phyloP scores from a whole-genome alignment of 2,113 vertebrate species.

The Salvelinus alpinus region DNA sequence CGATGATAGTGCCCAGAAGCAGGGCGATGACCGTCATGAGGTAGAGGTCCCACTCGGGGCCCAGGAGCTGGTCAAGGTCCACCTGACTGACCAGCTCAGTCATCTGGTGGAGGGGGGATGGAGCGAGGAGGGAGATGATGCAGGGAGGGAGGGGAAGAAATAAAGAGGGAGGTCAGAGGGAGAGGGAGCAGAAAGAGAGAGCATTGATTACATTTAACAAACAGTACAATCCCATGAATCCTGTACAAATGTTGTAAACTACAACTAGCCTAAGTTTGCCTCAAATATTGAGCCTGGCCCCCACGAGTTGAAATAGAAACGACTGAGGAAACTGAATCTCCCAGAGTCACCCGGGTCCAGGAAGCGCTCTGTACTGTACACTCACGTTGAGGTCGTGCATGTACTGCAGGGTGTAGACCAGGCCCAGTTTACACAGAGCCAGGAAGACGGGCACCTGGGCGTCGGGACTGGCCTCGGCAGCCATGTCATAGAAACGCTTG shows the following conservation, averaged over 20 bases:
- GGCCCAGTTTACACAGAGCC: constrained; percentile 90
- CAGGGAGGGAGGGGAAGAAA: neutral
- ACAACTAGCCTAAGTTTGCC: neutral
- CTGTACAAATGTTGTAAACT: neutral
- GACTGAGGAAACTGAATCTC: neutral
- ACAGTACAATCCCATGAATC: neutral
- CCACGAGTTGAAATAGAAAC: neutral
- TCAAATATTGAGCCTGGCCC: too few species aligned
- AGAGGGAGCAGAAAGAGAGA: neutral
- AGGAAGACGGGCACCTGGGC: constrained; percentile 97
- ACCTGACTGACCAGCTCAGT: constrained; percentile 84
- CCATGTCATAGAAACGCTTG: constrained; percentile 99
- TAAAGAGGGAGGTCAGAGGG: too few species aligned
- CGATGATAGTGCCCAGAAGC: constrained; percentile 92
- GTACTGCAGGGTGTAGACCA: constrained; percentile 89
- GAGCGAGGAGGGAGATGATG: neutral
- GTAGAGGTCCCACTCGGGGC: constrained; percentile 98
- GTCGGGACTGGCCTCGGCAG: constrained; percentile 94
- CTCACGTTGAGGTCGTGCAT: constrained; percentile 91
- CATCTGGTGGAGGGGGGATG: constrained; percentile 71
- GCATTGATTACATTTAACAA: neutral
- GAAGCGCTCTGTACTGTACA: constrained; percentile 14
- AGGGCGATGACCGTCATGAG: constrained; percentile 97
- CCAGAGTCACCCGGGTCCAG: neutral
- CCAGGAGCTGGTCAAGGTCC: constrained; percentile 95